Evolutionary conservation across 2,888 invertebrate species (phyloP).

Genomic region (Tanypteryx hageni): DNA sequence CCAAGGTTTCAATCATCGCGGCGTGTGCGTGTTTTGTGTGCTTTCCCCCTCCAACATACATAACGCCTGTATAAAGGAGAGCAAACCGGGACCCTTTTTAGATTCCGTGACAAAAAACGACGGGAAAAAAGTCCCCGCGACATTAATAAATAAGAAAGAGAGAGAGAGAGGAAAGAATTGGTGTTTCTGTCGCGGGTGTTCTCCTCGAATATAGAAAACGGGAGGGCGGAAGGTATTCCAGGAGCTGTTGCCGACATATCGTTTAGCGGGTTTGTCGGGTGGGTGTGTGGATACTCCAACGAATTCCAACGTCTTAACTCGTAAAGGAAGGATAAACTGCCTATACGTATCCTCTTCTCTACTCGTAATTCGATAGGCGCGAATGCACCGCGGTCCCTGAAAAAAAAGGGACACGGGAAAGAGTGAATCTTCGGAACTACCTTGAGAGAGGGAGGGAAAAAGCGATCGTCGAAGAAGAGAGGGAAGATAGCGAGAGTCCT

Average conservation of each 20-base stretch:
- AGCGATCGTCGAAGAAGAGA: conserved; percentile 36
- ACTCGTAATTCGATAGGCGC: not conserved
- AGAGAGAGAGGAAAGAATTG: not conserved
- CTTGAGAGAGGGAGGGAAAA: conserved; percentile 1
- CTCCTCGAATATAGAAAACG: not conserved
- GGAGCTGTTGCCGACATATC: not conserved
- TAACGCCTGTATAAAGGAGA: not conserved
- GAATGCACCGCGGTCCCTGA: not conserved
- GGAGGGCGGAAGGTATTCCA: not conserved
- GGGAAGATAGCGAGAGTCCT: conserved; percentile 30
- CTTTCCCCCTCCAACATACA: not conserved
- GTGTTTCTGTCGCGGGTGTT: not conserved
- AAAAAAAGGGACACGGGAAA: conserved; percentile 36
- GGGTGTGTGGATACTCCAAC: not conserved
- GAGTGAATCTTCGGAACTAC: conserved; percentile 43
- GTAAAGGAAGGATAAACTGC: conserved; percentile 1
- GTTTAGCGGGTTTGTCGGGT: not conserved
- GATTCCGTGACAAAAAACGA: not conserved
- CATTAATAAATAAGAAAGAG: not conserved
- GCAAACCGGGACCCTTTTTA: not conserved
- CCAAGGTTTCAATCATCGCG: not conserved
- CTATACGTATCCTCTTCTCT: not conserved
- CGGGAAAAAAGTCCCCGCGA: not conserved
- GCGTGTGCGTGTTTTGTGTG: conserved; percentile 1
- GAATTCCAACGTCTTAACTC: conserved; percentile 11